Percentiles rank a stretch among this genome's conserved stretches.
These are phyloP conservation scores for Cloeon dipterum DNA, from an alignment of 2,888 invertebrate species.

Conservation along the genomic window DNA sequence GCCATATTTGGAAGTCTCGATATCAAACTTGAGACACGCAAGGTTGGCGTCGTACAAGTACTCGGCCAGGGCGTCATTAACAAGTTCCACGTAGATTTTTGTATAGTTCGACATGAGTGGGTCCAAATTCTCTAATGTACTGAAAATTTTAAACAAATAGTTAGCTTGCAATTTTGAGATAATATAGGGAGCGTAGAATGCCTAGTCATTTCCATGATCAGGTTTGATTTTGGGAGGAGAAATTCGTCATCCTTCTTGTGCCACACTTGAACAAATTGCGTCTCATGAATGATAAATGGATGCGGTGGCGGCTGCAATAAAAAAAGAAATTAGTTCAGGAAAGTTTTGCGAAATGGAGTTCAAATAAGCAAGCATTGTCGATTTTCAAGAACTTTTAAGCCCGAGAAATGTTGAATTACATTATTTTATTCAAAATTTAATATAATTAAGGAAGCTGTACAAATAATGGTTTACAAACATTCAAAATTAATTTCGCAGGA, in stretches of 20 bases:
- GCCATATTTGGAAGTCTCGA: conserved; percentile 62
- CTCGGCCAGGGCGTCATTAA: conserved; percentile 75
- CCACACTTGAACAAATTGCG: conserved; percentile 66
- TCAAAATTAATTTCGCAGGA: no score
- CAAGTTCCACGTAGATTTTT: conserved; percentile 56
- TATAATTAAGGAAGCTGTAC: no score
- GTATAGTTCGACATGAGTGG: conserved; percentile 64
- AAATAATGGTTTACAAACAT: no score
- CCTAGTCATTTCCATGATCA: conserved; percentile 59
- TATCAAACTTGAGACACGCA: conserved; percentile 62
- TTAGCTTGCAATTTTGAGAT: not conserved
- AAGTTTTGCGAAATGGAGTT: no score
- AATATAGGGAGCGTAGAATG: conserved; percentile 14
- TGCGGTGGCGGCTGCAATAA: conserved; percentile 26
- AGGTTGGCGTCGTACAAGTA: conserved; percentile 81
- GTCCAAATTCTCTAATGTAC: conserved; percentile 69
- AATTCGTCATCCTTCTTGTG: conserved; percentile 87
- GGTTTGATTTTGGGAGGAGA: conserved; percentile 62
- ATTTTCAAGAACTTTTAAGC: no score
- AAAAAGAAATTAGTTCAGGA: no score
- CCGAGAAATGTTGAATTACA: no score
- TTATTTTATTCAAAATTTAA: no score
- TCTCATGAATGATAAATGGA: conserved; percentile 55
- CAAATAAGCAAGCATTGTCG: no score
- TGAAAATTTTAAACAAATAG: conserved; percentile 17